Evolutionary conservation across 1,140 invertebrate genomes (phyloP).

Genomic region (Drosophila dunni): DNA sequence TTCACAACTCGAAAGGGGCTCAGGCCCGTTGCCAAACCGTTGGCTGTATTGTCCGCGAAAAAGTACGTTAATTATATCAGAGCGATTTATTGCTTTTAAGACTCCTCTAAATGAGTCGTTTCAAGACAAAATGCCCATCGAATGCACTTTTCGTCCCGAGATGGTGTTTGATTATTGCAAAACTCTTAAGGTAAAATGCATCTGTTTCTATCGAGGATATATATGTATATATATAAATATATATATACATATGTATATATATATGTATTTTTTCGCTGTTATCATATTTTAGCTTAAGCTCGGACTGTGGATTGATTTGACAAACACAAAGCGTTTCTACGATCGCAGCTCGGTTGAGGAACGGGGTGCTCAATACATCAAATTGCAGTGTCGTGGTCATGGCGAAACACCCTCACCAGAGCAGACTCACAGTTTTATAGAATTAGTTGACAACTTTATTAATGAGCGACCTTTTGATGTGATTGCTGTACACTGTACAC

Average conservation of each 20-base stretch:
- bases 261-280: not conserved
- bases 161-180: conserved; percentile 92
- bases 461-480: conserved; percentile 91
- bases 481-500: conserved; percentile 98
- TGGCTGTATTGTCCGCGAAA: conserved; percentile 97
- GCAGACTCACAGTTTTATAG: conserved; percentile 92
- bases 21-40: conserved; percentile 91
- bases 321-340: conserved; percentile 97
- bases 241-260: not conserved
- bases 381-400: conserved; percentile 94
- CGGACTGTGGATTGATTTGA: conserved; percentile 98
- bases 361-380: conserved; percentile 91
- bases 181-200: conserved; percentile 88
- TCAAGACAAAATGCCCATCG: conserved; percentile 92
- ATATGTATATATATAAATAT: too few species aligned
- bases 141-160: conserved; percentile 91
- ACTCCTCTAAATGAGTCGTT: conserved; percentile 93
- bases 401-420: conserved; percentile 91
- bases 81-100: conserved; percentile 96
- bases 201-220: not conserved
- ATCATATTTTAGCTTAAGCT: conserved; percentile 89
- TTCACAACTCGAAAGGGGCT: conserved; percentile 71
- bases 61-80: conserved; percentile 89
- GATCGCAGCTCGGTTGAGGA: conserved; percentile 91
- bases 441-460: conserved; percentile 92